Percentiles rank a stretch among this genome's conserved stretches.
phyloP scores from a whole-genome alignment of 2,113 vertebrate species.

The Sakesphorus luctuosus region DNA sequence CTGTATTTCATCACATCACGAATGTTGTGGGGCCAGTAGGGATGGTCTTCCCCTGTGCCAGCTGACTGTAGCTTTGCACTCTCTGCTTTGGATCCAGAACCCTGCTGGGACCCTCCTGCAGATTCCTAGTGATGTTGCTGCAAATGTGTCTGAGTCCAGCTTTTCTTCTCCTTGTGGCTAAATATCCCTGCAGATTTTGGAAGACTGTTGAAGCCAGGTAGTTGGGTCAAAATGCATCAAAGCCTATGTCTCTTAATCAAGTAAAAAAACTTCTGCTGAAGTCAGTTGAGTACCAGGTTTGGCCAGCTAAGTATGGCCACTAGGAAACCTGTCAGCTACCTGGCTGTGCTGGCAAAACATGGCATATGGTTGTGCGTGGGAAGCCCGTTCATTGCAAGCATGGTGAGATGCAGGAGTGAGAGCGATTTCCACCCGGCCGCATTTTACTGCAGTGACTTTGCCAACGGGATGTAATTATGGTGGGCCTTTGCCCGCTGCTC shows the following conservation, averaged over 20 bases:
- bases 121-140: rapidly evolving
- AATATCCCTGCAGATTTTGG: background rate
- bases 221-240: background rate
- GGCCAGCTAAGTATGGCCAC: background rate
- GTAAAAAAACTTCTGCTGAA: background rate
- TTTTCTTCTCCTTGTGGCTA: background rate
- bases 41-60: background rate
- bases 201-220: background rate
- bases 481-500: conserved; percentile 47
- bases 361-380: background rate
- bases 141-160: background rate
- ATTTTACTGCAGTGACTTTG: conserved; percentile 47
- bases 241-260: background rate
- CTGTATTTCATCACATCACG: background rate
- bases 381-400: background rate
- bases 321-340: background rate
- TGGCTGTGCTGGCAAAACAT: background rate
- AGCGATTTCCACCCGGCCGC: conserved; percentile 2
- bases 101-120: background rate
- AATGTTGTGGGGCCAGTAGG: background rate
- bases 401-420: background rate
- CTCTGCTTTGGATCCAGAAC: background rate
- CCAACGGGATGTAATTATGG: conserved; percentile 16
- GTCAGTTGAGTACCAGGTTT: background rate
- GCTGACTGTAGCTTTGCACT: background rate